These are phyloP conservation scores for Hemistola chrysoprasaria DNA, from an alignment of 2,888 invertebrate species.

Conservation along the genomic window DNA sequence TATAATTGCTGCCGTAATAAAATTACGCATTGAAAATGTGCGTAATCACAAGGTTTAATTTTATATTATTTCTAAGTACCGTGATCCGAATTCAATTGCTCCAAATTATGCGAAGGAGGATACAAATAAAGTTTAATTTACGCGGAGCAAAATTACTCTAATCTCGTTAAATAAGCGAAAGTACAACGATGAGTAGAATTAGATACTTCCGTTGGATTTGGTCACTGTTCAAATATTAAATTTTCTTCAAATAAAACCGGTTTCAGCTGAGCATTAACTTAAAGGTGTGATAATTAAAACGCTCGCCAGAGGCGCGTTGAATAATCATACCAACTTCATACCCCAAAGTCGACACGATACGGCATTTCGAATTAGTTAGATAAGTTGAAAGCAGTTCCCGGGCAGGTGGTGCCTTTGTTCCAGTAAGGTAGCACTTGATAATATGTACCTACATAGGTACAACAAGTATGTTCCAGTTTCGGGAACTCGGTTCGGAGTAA, in stretches of 20 bases:
- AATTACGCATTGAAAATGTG: too few species aligned
- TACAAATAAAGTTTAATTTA: too few species aligned
- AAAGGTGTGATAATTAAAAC: slow-evolving; percentile 35
- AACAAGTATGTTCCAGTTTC: slow-evolving; percentile 46
- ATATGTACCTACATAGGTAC: slow-evolving; percentile 31
- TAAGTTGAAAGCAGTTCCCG: slow-evolving; percentile 53
- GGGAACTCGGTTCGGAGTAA: slow-evolving; percentile 35
- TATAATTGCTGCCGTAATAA: slow-evolving; percentile 14
- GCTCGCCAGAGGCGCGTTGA: slow-evolving; percentile 36
- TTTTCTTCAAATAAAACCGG: too few species aligned
- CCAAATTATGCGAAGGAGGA: too few species aligned
- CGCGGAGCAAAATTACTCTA: too few species aligned
- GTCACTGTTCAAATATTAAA: too few species aligned
- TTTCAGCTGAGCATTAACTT: slow-evolving; percentile 10
- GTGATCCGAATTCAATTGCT: neutral
- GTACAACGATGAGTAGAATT: too few species aligned
- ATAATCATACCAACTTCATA: slow-evolving; percentile 48
- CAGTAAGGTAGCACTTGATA: slow-evolving; percentile 51
- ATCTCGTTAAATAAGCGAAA: too few species aligned
- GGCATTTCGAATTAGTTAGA: slow-evolving; percentile 53
- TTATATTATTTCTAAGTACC: neutral
- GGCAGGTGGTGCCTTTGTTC: slow-evolving; percentile 58
- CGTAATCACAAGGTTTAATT: too few species aligned
- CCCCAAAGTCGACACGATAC: slow-evolving; percentile 50
- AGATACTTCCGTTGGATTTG: too few species aligned